Percentiles rank a stretch among this genome's conserved stretches.
Conservation (phyloP, 2,113 vertebrate species). For the Coryphaenoides rupestris region DNA sequence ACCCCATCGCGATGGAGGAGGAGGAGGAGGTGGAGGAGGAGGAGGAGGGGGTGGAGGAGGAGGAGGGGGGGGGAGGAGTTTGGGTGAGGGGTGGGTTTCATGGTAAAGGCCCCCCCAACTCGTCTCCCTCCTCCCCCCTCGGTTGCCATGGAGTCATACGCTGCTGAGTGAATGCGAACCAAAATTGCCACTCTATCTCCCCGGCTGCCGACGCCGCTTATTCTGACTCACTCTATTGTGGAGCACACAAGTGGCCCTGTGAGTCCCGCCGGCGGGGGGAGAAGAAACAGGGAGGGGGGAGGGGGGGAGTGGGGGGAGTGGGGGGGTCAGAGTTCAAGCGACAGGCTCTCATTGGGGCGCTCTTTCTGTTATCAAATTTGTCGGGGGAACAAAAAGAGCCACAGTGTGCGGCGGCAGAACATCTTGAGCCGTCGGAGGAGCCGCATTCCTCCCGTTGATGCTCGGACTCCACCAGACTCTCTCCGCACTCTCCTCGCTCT, state of each 20-base stretch:
- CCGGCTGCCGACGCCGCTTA: conserved; percentile 49
- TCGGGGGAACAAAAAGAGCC: conserved; percentile 67
- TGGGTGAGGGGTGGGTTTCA: conserved; percentile 22
- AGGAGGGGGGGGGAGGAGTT: conserved; percentile 8
- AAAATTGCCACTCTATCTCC: conserved; percentile 69
- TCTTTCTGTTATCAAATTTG: conserved; percentile 73
- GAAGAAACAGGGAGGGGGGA: conserved; percentile 46
- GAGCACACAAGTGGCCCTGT: conserved; percentile 74
- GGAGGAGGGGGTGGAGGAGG: conserved; percentile 11
- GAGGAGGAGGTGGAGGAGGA: conserved; percentile 18
- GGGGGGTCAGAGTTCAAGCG: conserved; percentile 67
- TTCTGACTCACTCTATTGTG: conserved; percentile 76
- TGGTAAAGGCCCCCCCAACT: conserved; percentile 20
- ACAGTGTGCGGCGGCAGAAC: conserved; percentile 54
- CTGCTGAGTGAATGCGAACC: conserved; percentile 52
- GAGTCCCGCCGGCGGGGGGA: conserved; percentile 62
- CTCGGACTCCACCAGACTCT: no score
- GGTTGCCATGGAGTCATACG: conserved; percentile 80
- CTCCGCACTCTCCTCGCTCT: no score
- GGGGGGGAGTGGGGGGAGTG: no score
- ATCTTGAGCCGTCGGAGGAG: conserved; percentile 50
- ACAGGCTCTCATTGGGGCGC: conserved; percentile 57
- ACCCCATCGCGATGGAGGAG: conserved; percentile 58
- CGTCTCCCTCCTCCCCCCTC: conserved; percentile 11
- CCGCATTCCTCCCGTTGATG: conserved; percentile 32